Evolutionary conservation across 2,888 invertebrate species (phyloP), one percentile per base, ranked within the genome.

Genomic region (Melanostoma scalare): DNA sequence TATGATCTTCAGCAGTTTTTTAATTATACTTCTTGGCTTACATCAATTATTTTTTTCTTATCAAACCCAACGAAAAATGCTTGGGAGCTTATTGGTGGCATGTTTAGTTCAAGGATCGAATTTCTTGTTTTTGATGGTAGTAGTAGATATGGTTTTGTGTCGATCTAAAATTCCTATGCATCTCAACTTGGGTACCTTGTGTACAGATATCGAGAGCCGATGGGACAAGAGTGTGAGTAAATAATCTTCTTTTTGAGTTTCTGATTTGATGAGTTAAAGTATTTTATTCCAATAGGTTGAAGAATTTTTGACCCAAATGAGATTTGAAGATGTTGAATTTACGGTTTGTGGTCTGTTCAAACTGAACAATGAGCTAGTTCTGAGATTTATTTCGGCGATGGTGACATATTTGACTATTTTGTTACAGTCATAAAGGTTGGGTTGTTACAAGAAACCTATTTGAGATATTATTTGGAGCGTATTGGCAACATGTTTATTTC

Each of bases 221-320:
- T 89, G 89, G 90, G 88, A 89, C 61, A 86, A 85, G n/a, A 89
- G 88, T 75, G 90, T 89, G 85, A 85, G 89, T 86, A 30, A 6
- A 6, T 20, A 20, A 20, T 20, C 20, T 3, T 3, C 4, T 2
- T 9, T 6, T 2, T 9, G 1, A 55, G 9, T 6, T 56, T 4
- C 3, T 5, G 20, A 30, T 50, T 6, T 20, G 20, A 20, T 20
- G 1, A 20, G 20, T 1, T 20, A 20, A 20, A 30, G 35, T 31
- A 8, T 30, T 1, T 0, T 6, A 31, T 8, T 50, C 5, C 6
- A 50, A 36, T 44, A 74, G 73, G 73, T 74, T 1, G 63, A 74
- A 5, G 6, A 48, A 10, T 65, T 74, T 33, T 31, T 65, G 30
- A 65, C 9, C 5, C 73, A 74, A 10, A 5, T 74, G 0, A 48